Conservation (phyloP, 2,888 invertebrate species). For the Malachius bipustulatus region DNA sequence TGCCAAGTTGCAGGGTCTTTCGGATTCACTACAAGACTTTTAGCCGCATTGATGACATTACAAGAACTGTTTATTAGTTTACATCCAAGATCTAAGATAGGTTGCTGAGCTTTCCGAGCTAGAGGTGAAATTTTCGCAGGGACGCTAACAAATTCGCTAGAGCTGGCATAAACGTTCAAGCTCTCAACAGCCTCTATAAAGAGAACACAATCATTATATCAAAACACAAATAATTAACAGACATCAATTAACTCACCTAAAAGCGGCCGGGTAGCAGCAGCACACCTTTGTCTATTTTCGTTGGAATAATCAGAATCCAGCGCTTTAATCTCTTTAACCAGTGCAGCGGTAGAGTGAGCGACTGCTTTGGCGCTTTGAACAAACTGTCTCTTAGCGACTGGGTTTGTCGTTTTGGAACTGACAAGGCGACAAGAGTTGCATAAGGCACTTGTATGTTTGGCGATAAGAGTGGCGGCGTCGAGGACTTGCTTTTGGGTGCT, state of each 20-base stretch:
- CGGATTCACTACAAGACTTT: conserved; percentile 76
- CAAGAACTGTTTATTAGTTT: conserved; percentile 74
- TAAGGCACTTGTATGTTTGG: conserved; percentile 89
- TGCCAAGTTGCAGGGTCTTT: conserved; percentile 93
- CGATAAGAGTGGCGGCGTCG: conserved; percentile 85
- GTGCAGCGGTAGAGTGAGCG: conserved; percentile 85
- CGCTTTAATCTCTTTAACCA: conserved; percentile 91
- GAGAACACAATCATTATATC: neutral
- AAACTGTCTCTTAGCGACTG: conserved; percentile 90
- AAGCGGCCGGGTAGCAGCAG: conserved; percentile 71
- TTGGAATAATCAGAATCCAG: conserved; percentile 76
- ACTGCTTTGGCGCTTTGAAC: conserved; percentile 97
- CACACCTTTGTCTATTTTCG: conserved; percentile 59
- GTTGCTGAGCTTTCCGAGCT: conserved; percentile 74
- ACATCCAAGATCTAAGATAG: conserved; percentile 72
- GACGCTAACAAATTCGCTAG: conserved; percentile 84
- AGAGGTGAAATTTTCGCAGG: conserved; percentile 83
- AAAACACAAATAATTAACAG: neutral
- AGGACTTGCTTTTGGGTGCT: conserved; percentile 75
- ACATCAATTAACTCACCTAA: conserved; percentile 25
- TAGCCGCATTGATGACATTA: conserved; percentile 83
- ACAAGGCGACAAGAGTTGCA: conserved; percentile 93
- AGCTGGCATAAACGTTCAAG: conserved; percentile 84
- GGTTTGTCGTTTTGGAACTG: conserved; percentile 79
- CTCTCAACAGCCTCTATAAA: conserved; percentile 71